phyloP scores from a whole-genome alignment of 2,797 vertebrate species.

The Chrysolophus pictus region DNA sequence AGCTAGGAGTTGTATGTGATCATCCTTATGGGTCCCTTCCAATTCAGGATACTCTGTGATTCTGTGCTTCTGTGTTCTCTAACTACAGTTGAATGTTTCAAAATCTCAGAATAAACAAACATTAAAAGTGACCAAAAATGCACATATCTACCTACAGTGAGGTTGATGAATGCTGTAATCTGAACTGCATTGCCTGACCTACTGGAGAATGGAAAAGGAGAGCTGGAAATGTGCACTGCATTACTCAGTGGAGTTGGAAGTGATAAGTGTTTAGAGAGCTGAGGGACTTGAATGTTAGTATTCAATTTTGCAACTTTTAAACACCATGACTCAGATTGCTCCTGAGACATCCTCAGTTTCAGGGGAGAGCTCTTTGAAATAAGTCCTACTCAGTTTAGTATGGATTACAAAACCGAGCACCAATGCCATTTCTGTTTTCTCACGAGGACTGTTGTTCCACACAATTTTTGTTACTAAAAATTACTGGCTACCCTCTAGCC shows the following conservation, averaged over 20 bases:
- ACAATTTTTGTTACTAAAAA: not conserved
- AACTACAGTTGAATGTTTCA: not conserved
- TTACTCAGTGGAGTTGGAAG: not conserved
- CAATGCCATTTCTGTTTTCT: not conserved
- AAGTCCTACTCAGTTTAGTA: not conserved
- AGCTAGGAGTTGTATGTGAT: no score
- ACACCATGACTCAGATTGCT: not conserved
- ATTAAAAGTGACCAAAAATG: not conserved
- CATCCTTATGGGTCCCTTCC: no score
- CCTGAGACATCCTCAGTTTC: not conserved
- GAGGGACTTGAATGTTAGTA: not conserved
- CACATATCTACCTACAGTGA: not conserved
- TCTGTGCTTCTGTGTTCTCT: not conserved
- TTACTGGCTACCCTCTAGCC: not conserved
- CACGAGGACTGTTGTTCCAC: not conserved
- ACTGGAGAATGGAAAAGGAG: accelerated
- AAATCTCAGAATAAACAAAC: not conserved
- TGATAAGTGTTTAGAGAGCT: not conserved
- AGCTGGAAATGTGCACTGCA: accelerated
- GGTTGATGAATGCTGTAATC: not conserved
- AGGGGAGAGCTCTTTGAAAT: not conserved
- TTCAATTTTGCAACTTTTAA: not conserved
- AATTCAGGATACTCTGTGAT: no score
- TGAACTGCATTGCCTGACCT: not conserved
- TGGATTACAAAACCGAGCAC: not conserved